Percentiles rank a stretch among this genome's conserved stretches.
Conservation (phyloP, 2,797 vertebrate genomes). For the Antennarius maculatus region DNA sequence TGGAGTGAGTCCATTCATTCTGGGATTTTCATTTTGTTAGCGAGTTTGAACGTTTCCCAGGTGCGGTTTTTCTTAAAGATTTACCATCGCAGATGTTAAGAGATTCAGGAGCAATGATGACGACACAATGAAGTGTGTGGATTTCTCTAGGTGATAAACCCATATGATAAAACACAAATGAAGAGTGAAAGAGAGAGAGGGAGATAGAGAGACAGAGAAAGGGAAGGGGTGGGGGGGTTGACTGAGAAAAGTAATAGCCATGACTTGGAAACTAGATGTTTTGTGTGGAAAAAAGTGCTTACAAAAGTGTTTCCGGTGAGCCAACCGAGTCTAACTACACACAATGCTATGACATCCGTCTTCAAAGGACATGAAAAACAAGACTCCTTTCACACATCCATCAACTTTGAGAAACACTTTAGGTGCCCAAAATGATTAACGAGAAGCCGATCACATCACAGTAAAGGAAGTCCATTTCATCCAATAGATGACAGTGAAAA, state of each 20-base stretch:
- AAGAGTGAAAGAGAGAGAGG: too few species aligned
- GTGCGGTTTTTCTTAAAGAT: constrained; percentile 1
- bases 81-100: constrained; percentile 2
- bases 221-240: background rate
- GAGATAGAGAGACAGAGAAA: background rate
- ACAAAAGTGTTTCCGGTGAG: constrained; percentile 72
- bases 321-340: constrained; percentile 67
- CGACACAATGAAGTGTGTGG: background rate
- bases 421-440: constrained; percentile 68
- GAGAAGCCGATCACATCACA: constrained; percentile 59
- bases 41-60: constrained; percentile 24
- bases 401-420: constrained; percentile 64
- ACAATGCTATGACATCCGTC: constrained; percentile 74
- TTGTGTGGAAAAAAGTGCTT: constrained; percentile 61
- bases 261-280: constrained; percentile 60
- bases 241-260: constrained; percentile 52
- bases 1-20: background rate
- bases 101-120: background rate
- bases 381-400: constrained; percentile 70
- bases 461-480: constrained; percentile 60
- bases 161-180: background rate
- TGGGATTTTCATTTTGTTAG: constrained; percentile 24
- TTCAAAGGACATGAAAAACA: constrained; percentile 69
- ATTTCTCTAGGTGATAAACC: background rate
- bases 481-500: constrained; percentile 53